Percentiles rank a stretch among this genome's conserved stretches.
Conservation (phyloP, 2,888 invertebrate species). For the Candidula unifasciata region DNA sequence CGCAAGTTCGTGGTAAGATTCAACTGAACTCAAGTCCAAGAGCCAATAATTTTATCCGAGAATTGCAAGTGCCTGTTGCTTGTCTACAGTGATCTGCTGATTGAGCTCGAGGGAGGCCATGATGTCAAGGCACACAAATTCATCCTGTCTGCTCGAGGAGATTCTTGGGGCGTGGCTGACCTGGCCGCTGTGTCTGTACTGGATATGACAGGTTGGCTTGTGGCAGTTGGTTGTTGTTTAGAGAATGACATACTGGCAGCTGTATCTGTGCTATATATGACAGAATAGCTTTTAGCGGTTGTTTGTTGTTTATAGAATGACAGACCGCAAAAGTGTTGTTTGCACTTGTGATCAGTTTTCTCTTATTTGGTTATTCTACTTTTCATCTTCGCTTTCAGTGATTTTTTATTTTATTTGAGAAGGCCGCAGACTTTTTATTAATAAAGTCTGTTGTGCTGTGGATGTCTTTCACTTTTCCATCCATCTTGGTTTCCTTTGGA, state of each 20-base stretch:
- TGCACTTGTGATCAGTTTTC: too few species aligned
- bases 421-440: too few species aligned
- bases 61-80: not conserved
- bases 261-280: slow-evolving; percentile 82
- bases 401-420: too few species aligned
- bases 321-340: too few species aligned
- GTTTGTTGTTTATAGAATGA: too few species aligned
- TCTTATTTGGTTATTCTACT: too few species aligned
- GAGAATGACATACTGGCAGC: slow-evolving; percentile 75
- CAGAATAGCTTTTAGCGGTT: slow-evolving; percentile 65
- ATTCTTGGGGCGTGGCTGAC: slow-evolving; percentile 89
- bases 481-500: too few species aligned
- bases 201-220: slow-evolving; percentile 78
- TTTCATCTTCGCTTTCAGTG: too few species aligned
- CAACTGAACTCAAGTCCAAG: too few species aligned
- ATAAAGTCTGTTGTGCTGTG: too few species aligned
- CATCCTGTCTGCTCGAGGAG: slow-evolving; percentile 91
- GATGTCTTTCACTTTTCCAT: too few species aligned
- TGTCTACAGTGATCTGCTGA: slow-evolving; percentile 85
- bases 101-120: slow-evolving; percentile 86
- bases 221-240: not conserved
- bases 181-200: slow-evolving; percentile 84
- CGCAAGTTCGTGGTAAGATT: too few species aligned
- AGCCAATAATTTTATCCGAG: not conserved
- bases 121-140: slow-evolving; percentile 91